Evolutionary conservation across 2,113 vertebrate species (phyloP).

Genomic region (Myotis lucifugus): DNA sequence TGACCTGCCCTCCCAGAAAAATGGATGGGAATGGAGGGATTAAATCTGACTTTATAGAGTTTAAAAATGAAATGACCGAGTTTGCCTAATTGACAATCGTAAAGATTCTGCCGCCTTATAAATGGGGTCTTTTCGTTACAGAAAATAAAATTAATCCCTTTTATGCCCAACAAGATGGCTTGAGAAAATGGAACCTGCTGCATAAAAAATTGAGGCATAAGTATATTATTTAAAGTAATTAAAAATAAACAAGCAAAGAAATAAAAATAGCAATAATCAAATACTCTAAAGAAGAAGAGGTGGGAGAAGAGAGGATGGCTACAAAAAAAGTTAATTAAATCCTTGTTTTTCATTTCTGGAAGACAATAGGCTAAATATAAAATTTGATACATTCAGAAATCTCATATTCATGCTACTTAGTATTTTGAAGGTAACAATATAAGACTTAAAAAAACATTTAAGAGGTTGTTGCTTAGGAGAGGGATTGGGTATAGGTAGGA

Average conservation of each 20-base stretch:
- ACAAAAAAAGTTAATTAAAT: slow-evolving; percentile 69
- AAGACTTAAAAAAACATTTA: slow-evolving; percentile 52
- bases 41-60: background rate
- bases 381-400: slow-evolving; percentile 64
- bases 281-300: slow-evolving; percentile 27
- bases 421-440: slow-evolving; percentile 45
- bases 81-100: slow-evolving; percentile 15
- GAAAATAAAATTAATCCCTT: slow-evolving; percentile 62
- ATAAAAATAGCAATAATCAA: slow-evolving; percentile 70
- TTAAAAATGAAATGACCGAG: slow-evolving; percentile 30
- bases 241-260: slow-evolving; percentile 72
- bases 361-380: slow-evolving; percentile 68
- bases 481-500: background rate
- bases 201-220: slow-evolving; percentile 62
- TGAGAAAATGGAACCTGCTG: slow-evolving; percentile 63
- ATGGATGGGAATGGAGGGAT: background rate
- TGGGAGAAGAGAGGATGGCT: slow-evolving; percentile 12
- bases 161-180: slow-evolving; percentile 26
- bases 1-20: background rate
- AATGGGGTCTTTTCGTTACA: slow-evolving; percentile 61
- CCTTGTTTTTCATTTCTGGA: slow-evolving; percentile 67
- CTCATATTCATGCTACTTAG: slow-evolving; percentile 48
- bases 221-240: slow-evolving; percentile 73
- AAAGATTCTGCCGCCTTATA: slow-evolving; percentile 11
- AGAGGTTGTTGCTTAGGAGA: slow-evolving; percentile 20